Evolutionary conservation across 1,140 invertebrate genomes (phyloP).

Genomic region (Druon quercuslanigerum): DNA sequence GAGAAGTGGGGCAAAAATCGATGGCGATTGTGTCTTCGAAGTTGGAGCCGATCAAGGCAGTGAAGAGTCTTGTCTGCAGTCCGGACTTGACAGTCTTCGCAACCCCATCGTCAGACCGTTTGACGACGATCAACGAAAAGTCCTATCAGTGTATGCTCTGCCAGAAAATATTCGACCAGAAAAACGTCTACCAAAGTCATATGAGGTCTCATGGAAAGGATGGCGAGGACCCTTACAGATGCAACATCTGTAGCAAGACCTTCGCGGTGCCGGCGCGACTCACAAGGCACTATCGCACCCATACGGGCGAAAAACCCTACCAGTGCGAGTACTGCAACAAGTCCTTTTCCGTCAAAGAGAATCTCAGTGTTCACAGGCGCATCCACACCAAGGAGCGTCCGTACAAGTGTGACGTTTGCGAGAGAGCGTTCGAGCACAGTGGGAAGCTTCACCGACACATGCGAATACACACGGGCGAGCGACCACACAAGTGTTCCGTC

Average conservation of each 20-base stretch:
- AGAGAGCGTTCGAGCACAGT: conserved; percentile 93
- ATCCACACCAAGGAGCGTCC: conserved; percentile 93
- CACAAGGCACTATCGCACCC: conserved; percentile 92
- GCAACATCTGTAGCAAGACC: conserved; percentile 93
- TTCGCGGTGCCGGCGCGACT: conserved; percentile 93
- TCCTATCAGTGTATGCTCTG: conserved; percentile 77
- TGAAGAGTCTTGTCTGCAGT: conserved; percentile 69
- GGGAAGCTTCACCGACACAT: conserved; percentile 95
- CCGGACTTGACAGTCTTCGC: conserved; percentile 65
- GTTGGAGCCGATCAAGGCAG: conserved; percentile 52
- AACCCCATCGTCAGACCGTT: conserved; percentile 36
- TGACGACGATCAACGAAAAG: conserved; percentile 44
- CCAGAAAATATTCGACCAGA: conserved; percentile 78
- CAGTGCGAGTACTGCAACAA: conserved; percentile 95
- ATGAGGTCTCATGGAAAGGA: conserved; percentile 78
- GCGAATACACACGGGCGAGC: conserved; percentile 93
- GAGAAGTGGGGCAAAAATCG: conserved; percentile 39
- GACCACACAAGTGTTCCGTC: conserved; percentile 94
- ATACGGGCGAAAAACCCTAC: conserved; percentile 90
- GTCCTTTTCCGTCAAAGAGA: conserved; percentile 94
- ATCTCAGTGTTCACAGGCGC: conserved; percentile 91
- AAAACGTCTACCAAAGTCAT: conserved; percentile 79
- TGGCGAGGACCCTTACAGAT: conserved; percentile 87
- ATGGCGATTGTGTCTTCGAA: conserved; percentile 27
- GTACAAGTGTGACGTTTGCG: conserved; percentile 91